phyloP scores from a whole-genome alignment of 2,113 vertebrate genomes.

The Eonycteris spelaea region DNA sequence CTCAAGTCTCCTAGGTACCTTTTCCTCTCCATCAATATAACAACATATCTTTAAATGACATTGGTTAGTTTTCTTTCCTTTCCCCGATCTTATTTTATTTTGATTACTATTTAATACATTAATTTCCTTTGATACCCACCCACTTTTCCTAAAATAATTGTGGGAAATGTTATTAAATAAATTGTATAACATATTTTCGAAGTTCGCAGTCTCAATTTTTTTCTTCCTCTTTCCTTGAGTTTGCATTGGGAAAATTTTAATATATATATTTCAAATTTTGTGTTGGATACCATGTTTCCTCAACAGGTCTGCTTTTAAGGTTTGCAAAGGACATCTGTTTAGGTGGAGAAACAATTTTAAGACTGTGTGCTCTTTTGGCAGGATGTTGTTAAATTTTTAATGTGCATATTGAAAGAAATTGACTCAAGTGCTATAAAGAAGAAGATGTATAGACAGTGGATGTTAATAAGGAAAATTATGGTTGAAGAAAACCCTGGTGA shows the following conservation, averaged over 20 bases:
- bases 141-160: background rate
- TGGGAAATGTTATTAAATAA: background rate
- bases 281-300: background rate
- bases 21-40: background rate
- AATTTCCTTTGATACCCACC: background rate
- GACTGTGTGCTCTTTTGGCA: background rate
- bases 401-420: constrained; percentile 33
- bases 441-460: constrained; percentile 42
- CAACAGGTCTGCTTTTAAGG: background rate
- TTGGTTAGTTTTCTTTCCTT: background rate
- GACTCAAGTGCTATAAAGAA: constrained; percentile 27
- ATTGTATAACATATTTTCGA: background rate
- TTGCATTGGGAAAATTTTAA: background rate
- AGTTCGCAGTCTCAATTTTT: background rate
- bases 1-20: background rate
- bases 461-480: constrained; percentile 39
- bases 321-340: background rate
- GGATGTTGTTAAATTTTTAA: background rate
- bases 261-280: constrained; percentile 2
- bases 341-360: background rate
- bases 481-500: constrained; percentile 48
- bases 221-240: background rate
- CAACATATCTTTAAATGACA: background rate
- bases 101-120: constrained; percentile 18
- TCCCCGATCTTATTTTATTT: background rate